Conservation (phyloP, 2,113 vertebrate species). For the Lophius piscatorius region DNA sequence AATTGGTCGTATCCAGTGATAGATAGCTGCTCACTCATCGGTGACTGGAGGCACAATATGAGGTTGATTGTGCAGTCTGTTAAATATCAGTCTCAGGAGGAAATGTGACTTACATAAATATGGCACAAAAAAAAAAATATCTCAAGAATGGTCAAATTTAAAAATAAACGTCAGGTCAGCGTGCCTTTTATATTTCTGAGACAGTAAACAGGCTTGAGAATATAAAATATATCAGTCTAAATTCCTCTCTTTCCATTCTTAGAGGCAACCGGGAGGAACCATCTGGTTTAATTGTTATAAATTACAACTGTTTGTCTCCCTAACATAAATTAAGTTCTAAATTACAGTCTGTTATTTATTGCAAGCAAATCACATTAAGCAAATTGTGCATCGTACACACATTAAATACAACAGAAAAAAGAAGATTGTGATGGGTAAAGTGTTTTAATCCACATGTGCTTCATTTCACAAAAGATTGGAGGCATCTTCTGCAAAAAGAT, state of each 20-base stretch:
- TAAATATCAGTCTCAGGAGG: slow-evolving; percentile 63
- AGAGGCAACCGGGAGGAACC: too few species aligned
- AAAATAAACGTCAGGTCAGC: slow-evolving; percentile 23
- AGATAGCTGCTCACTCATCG: slow-evolving; percentile 64
- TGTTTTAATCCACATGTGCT: slow-evolving; percentile 6
- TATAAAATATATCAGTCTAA: slow-evolving; percentile 34
- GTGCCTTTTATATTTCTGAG: slow-evolving; percentile 59
- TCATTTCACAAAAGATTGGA: slow-evolving; percentile 1
- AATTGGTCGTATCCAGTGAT: slow-evolving; percentile 72
- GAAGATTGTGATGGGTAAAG: background rate
- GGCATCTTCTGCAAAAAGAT: slow-evolving; percentile 12
- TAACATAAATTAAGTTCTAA: slow-evolving; percentile 37
- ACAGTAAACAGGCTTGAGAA: slow-evolving; percentile 54
- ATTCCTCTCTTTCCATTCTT: slow-evolving; percentile 30
- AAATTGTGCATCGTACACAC: slow-evolving; percentile 1
- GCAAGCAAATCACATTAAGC: slow-evolving; percentile 9
- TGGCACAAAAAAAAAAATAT: slow-evolving; percentile 25
- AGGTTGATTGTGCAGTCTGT: slow-evolving; percentile 73
- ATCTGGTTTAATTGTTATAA: slow-evolving; percentile 38
- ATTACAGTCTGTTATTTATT: slow-evolving; percentile 34
- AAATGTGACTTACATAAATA: slow-evolving; percentile 38
- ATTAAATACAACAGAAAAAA: too few species aligned
- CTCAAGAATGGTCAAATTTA: slow-evolving; percentile 43
- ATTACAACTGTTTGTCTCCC: slow-evolving; percentile 43
- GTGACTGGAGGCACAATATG: slow-evolving; percentile 58